Conservation (phyloP, 2,113 vertebrate species). For the Nyctereutes procyonoides region DNA sequence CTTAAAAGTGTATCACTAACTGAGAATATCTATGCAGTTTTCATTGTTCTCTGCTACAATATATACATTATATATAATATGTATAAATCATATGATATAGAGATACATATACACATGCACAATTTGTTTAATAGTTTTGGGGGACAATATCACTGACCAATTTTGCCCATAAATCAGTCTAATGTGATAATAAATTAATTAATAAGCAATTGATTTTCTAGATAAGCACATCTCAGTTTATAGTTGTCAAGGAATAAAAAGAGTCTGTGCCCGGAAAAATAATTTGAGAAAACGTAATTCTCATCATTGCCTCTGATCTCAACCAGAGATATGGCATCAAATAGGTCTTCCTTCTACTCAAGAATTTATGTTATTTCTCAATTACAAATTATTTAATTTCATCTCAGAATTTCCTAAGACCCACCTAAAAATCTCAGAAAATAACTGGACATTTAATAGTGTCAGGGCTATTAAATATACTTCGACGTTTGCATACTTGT, state of each 20-base stretch:
- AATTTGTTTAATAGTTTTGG: constrained; percentile 68
- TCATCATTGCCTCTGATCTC: constrained; percentile 50
- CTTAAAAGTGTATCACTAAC: not conserved
- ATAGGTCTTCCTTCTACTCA: not conserved
- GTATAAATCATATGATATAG: constrained; percentile 44
- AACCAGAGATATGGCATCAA: not conserved
- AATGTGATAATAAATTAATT: constrained; percentile 79
- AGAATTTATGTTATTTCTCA: not conserved
- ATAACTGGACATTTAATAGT: constrained; percentile 5
- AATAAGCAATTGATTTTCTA: constrained; percentile 82
- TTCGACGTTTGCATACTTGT: constrained; percentile 45
- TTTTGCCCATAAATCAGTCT: constrained; percentile 75
- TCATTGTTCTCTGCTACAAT: constrained; percentile 59
- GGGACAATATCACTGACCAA: constrained; percentile 77
- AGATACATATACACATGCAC: not conserved
- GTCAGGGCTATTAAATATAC: constrained; percentile 3
- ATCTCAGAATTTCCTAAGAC: constrained; percentile 37
- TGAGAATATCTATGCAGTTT: not conserved
- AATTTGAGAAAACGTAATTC: constrained; percentile 63
- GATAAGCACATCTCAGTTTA: constrained; percentile 53
- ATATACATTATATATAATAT: constrained; percentile 48
- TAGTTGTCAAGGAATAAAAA: constrained; percentile 61
- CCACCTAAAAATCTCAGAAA: constrained; percentile 43
- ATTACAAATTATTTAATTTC: constrained; percentile 30
- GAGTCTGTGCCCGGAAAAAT: constrained; percentile 68